phyloP scores from a whole-genome alignment of 2,797 vertebrate genomes.

The Anguilla marmorata region DNA sequence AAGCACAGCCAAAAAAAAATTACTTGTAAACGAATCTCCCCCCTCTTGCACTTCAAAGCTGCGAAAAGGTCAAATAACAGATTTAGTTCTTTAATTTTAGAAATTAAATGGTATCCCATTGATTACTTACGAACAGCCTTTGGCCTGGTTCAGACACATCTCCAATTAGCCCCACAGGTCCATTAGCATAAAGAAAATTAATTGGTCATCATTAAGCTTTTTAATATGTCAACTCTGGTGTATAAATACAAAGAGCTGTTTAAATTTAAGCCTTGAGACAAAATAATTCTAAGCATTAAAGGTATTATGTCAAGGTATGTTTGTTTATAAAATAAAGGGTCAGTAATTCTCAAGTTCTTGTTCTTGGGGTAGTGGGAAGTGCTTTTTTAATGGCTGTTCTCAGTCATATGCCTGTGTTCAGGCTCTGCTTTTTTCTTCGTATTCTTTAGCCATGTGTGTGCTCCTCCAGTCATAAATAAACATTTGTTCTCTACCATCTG shows the following conservation, averaged over 20 bases:
- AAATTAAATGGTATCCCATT: constrained; percentile 37
- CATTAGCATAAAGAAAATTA: constrained; percentile 25
- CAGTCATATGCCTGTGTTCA: not conserved
- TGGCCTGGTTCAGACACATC: constrained; percentile 35
- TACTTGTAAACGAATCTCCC: constrained; percentile 30
- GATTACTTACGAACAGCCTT: constrained; percentile 35
- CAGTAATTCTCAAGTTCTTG: not conserved
- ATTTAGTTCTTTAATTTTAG: constrained; percentile 44
- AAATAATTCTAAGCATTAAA: not conserved
- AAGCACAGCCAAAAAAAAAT: not conserved
- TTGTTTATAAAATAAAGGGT: not conserved
- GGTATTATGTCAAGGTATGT: not conserved
- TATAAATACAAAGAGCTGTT: not conserved
- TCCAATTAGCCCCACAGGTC: constrained; percentile 40
- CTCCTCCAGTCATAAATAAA: constrained; percentile 40
- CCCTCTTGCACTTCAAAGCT: constrained; percentile 22
- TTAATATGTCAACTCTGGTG: not conserved
- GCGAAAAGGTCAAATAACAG: constrained; percentile 46
- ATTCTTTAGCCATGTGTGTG: constrained; percentile 41
- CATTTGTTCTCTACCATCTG: constrained; percentile 30
- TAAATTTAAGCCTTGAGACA: not conserved
- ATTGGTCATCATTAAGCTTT: not conserved
- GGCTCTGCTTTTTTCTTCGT: constrained; percentile 34
- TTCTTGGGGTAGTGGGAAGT: constrained; percentile 29
- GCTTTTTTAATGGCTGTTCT: constrained; percentile 5